These are phyloP conservation scores for Galeopterus variegatus DNA, from an alignment of 2,113 vertebrate species.

Conservation along the genomic window DNA sequence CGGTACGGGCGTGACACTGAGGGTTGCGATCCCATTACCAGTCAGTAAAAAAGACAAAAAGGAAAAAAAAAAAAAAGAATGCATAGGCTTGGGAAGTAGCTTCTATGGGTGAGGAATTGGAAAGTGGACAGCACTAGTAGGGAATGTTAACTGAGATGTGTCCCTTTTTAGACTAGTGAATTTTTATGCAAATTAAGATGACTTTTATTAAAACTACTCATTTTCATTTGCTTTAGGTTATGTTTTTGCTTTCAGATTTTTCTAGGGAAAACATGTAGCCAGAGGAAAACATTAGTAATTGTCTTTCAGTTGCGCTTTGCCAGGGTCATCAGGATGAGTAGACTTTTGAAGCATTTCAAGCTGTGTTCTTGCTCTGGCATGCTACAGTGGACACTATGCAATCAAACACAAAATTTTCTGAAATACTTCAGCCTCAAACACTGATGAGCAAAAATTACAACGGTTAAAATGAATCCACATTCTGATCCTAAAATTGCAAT, in stretches of 20 bases:
- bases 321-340: background rate
- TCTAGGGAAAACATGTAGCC: background rate
- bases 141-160: background rate
- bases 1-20: too few species aligned
- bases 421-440: background rate
- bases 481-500: slow-evolving; percentile 23
- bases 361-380: background rate
- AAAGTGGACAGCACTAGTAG: background rate
- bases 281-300: background rate
- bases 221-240: background rate
- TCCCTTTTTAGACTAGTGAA: background rate
- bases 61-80: too few species aligned
- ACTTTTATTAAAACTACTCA: background rate
- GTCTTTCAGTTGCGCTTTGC: background rate
- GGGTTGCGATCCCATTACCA: too few species aligned
- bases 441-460: slow-evolving; percentile 6
- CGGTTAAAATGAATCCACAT: background rate
- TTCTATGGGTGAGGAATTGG: background rate
- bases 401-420: background rate
- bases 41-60: too few species aligned
- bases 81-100: accelerated
- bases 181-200: background rate
- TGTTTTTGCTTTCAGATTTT: background rate
- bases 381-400: background rate
- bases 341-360: background rate